Percentiles rank a stretch among this genome's conserved stretches.
Evolutionary conservation across 2,888 invertebrate genomes (phyloP).

Genomic region (Acanthoscelides obtectus): DNA sequence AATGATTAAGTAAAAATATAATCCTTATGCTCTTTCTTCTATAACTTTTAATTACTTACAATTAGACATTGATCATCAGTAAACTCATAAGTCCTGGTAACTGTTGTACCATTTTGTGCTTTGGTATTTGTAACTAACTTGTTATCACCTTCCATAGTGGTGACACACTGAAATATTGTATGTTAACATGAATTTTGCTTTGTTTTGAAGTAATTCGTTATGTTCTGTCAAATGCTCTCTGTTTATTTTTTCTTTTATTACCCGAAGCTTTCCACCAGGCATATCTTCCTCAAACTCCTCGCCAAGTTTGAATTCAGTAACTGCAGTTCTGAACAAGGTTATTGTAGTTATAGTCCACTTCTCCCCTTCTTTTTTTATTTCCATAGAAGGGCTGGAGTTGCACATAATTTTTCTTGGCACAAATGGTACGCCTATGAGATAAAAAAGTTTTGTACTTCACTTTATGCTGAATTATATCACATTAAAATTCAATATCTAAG

Average conservation of each 20-base stretch:
- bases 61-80: conserved; percentile 36
- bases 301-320: conserved; percentile 54
- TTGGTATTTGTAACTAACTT: conserved; percentile 47
- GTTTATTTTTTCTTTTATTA: not conserved
- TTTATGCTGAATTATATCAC: not conserved
- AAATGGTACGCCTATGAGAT: conserved; percentile 56
- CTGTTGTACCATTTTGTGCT: conserved; percentile 41
- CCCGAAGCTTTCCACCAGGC: conserved; percentile 54
- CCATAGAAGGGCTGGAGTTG: conserved; percentile 56
- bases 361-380: conserved; percentile 53
- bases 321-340: conserved; percentile 54
- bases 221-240: too few relatives aligned
- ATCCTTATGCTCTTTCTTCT: not conserved
- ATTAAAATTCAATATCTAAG: not conserved
- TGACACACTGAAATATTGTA: conserved; percentile 51
- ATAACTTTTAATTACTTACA: conserved; percentile 28
- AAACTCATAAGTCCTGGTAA: conserved; percentile 46
- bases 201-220: too few relatives aligned
- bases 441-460: not conserved
- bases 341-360: conserved; percentile 56
- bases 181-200: not conserved
- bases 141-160: conserved; percentile 52
- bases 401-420: conserved; percentile 63
- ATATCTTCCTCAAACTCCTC: conserved; percentile 63
- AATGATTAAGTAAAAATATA: not conserved